Base-by-base conservation (phyloP, 2,888 invertebrate species). In the Drosophila yooni region DNA sequence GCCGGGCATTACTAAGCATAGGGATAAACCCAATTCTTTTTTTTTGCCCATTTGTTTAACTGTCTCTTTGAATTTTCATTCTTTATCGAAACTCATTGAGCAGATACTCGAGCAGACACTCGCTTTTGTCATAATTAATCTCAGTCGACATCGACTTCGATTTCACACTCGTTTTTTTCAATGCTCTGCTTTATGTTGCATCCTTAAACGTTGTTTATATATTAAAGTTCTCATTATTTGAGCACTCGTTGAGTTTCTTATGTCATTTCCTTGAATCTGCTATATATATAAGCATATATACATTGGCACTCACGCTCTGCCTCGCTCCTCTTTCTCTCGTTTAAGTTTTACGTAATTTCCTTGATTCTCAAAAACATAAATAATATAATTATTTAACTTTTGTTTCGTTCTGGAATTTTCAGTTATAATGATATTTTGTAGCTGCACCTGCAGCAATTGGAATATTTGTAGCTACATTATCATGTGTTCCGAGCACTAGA, bases 11-110 rank as follows among this genome's bases (percentile, higher is more conserved):
- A 8, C 51, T 57, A 36, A 60, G 59, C 52, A 43, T 46, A 25
- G 34, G 63, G 60, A 74, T 74, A 74, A 74, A 34, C 69, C 70
- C 34, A 29, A 36, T 57, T 72, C 34, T 36, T 8, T 4, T 34
- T 48, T 27, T 15, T 11, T 61, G 34, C 33, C 74, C 61, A 67
- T 67, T 48, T 59, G 68, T 40, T 70, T 13, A 31, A 63, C 63
- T 56, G 51, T 71, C 57, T 48, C n/a, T 63, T 51, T 46, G 58
- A 50, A 33, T 53, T 58, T 58, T 29, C 31, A 40, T 43, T 43
- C 46, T 34, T 61, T 54, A 69, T 69, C 59, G 59, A 46, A 51
- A 10, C 34, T 25, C 38, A 33, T 50, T 76, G 59, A 71, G 33
- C 33, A 33, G 11, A 33, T 33, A 33, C 33, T 11, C 21, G 18